Evolutionary conservation across 2,797 vertebrate species (phyloP), one percentile per base, ranked within the genome.

Genomic region (Mormyrops attenuatus): DNA sequence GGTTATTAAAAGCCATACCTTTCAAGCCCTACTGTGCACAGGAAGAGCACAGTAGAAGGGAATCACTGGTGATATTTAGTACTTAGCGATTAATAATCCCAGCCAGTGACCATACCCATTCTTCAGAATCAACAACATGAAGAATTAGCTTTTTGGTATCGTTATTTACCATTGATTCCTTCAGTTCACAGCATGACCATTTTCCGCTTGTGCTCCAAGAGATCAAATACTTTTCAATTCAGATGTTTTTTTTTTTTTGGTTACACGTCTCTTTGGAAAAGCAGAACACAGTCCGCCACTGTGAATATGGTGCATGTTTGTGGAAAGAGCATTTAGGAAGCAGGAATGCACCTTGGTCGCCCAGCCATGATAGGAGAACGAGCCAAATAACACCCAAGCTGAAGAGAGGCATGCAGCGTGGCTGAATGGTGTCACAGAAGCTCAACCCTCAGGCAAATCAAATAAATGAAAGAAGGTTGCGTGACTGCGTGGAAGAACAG

Each of bases 11-110:
- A 85, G 20, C 55, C 5, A 47, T 8, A 57, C 53, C 26, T 38
- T 87, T 87, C 30, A 60, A 87, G 86, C 66, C 44, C 17, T 47
- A 77, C 22, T 63, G 57, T 88, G 44, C 47, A 89, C 22, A 85
- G 11, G 52, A 60, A 57, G 52, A 89, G 47, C 9, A 44, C 88
- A 89, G 52, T 49, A 44, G 86, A 63, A n/a, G 26, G 34, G 20
- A 85, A 89, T 49, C 15, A 30, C 41, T 47, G 52, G 50, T 53
- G n/a, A 26, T 52, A 85, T 85, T 85, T 52, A 85, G 84, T 85
- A 52, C 44, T 50, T 50, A 17, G 11, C n/a, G 22, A 47, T 85
- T 85, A 85, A 85, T 85, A 57, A 55, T 57, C 6, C 34, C 34
- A 41, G 30, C 53, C 86, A 60, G 17, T 41, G 52, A 60, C n/a